Percentiles rank a stretch among this genome's conserved stretches.
phyloP scores from a whole-genome alignment of 1,140 invertebrate species.

The Dinoponera quadriceps region DNA sequence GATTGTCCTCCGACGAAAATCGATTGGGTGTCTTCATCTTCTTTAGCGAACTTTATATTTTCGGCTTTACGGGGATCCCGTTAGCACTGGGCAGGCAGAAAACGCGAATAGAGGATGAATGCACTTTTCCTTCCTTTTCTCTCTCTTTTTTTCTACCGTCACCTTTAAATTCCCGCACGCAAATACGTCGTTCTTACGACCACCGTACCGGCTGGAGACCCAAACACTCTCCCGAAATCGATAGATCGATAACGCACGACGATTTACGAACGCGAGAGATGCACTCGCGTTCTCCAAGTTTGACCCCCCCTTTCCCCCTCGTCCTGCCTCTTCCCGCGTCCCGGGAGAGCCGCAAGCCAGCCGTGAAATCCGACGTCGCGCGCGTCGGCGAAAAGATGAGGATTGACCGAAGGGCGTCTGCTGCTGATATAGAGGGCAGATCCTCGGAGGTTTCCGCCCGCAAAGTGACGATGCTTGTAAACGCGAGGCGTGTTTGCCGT shows the following conservation, averaged over 20 bases:
- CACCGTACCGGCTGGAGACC: constrained; percentile 16
- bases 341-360: constrained; percentile 12
- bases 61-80: background rate
- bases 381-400: constrained; percentile 62
- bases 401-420: constrained; percentile 66
- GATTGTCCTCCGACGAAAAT: constrained; percentile 29
- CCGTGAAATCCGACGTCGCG: constrained; percentile 29
- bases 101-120: background rate
- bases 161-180: constrained; percentile 39
- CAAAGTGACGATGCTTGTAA: constrained; percentile 77
- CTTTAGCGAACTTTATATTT: constrained; percentile 20
- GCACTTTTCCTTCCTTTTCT: too few relatives aligned
- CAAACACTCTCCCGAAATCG: constrained; percentile 25
- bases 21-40: background rate
- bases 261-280: constrained; percentile 38
- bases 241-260: constrained; percentile 51
- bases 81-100: background rate
- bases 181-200: constrained; percentile 50
- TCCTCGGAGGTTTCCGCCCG: constrained; percentile 61
- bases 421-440: constrained; percentile 32
- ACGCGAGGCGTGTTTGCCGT: constrained; percentile 51
- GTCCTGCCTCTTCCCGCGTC: background rate
- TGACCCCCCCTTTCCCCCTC: background rate
- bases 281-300: constrained; percentile 7
- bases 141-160: constrained; percentile 16